Base-by-base conservation (phyloP, 2,888 invertebrate species). In the Eupithecia vulgata region DNA sequence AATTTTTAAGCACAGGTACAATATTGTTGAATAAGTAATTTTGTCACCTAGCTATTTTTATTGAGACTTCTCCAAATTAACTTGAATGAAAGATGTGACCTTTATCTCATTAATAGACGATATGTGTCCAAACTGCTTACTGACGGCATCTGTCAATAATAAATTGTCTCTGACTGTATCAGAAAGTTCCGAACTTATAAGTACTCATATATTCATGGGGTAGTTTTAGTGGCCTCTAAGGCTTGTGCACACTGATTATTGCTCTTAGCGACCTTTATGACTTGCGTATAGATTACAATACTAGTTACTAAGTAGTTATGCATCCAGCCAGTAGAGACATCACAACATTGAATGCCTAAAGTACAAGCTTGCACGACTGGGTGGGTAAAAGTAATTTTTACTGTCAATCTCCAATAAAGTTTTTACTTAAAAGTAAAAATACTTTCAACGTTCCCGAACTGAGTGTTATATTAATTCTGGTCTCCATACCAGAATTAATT, bases 101-200 rank as follows among this genome's bases (percentile, higher is more conserved):
- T 64, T 64, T 62, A 34, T 3, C 35, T 62, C n/a, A 37, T 37
- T 21, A 10, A 70, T 52, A 52, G 69, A 65, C 65, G 67, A 37
- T 72, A 64, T 79, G 74, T 75, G 73, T 68, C 75, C 76, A 75
- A 78, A 76, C 74, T 73, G 61, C 69, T 52, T 75, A 74, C 73
- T 64, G 64, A 66, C 77, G 76, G 73, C 81, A 77, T 35, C 83
- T 87, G 88, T 85, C 87, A 86, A 87, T 77, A 77, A 70, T 75
- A 21, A 72, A 77, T 34, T 37, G 5, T 21, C 65, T 78, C 85
- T 73, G 82, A 79, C 80, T 83, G 81, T 81, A 82, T 82, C 84
- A 80, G 74, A 78, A 79, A 83, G 81, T 85, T 83, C 73, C 78
- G 25, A 77, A 79, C 76, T 81, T 76, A 78, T 82, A 83, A 85